Percentiles rank a stretch among this genome's conserved stretches.
phyloP scores from a whole-genome alignment of 2,888 invertebrate genomes.

The Pristionchus maxplancki region DNA sequence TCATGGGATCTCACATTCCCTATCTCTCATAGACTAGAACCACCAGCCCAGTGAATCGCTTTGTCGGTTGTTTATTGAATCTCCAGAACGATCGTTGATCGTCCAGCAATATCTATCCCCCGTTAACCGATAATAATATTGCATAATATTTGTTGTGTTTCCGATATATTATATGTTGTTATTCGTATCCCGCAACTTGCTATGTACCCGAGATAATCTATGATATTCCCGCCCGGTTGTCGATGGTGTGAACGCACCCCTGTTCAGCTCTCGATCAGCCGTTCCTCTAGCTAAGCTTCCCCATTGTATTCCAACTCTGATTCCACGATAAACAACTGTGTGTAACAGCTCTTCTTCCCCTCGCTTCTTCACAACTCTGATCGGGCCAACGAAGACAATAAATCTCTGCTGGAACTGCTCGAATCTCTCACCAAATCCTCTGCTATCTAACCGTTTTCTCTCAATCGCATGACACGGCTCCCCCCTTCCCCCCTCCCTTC shows the following conservation, averaged over 20 bases:
- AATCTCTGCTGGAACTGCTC: slow-evolving; percentile 3
- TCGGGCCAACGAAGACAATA: slow-evolving; percentile 15
- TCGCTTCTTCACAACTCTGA: neutral
- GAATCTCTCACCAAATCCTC: neutral
- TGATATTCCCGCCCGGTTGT: neutral
- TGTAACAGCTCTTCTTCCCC: slow-evolving; percentile 16
- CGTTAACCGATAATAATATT: neutral
- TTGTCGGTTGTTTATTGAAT: neutral
- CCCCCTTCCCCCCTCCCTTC: neutral
- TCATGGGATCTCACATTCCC: slow-evolving; percentile 30
- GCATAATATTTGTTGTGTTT: neutral
- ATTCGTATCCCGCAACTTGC: neutral
- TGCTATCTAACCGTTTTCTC: neutral
- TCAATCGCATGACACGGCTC: neutral
- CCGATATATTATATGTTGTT: neutral
- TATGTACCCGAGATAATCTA: slow-evolving; percentile 7
- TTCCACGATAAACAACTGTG: slow-evolving; percentile 41
- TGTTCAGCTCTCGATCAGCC: neutral
- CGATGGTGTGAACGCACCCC: slow-evolving; percentile 10
- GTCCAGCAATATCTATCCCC: neutral
- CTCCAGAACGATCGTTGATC: neutral
- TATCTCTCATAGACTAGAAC: neutral
- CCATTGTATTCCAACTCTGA: neutral
- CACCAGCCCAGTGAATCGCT: neutral
- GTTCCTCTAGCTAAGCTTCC: neutral